phyloP scores from a whole-genome alignment of 2,888 invertebrate genomes.

The Aquatica leii region DNA sequence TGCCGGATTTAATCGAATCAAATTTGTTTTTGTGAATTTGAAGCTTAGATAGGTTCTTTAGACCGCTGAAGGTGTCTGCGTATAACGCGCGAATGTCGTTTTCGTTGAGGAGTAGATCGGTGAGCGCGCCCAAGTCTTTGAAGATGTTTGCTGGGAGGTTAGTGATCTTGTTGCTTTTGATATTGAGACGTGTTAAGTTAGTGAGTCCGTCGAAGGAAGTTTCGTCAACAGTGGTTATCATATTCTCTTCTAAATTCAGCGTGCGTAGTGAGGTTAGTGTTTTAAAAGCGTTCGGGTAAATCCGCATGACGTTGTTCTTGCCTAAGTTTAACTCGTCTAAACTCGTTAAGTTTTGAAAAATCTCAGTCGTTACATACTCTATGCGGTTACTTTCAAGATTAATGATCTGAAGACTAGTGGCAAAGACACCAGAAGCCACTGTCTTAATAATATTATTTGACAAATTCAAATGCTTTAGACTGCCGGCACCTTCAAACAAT shows the following conservation, averaged over 20 bases:
- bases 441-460: not conserved
- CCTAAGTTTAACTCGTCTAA: slow-evolving; percentile 4
- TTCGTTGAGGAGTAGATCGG: slow-evolving; percentile 3
- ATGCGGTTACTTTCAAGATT: slow-evolving; percentile 3
- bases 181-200: slow-evolving; percentile 34
- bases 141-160: slow-evolving; percentile 1
- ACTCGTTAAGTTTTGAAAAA: not conserved
- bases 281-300: slow-evolving; percentile 35
- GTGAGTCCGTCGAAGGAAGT: slow-evolving; percentile 27
- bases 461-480: not conserved
- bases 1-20: slow-evolving; percentile 25
- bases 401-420: not conserved
- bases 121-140: slow-evolving; percentile 11
- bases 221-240: slow-evolving; percentile 21
- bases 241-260: slow-evolving; percentile 41
- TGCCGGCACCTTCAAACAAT: not conserved
- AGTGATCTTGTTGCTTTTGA: slow-evolving; percentile 37
- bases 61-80: slow-evolving; percentile 34
- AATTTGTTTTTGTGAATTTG: slow-evolving; percentile 43
- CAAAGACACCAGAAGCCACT: not conserved
- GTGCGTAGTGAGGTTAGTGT: slow-evolving; percentile 33
- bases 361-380: not conserved
- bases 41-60: slow-evolving; percentile 37
- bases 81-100: slow-evolving; percentile 32
- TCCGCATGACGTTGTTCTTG: slow-evolving; percentile 24